A percentile compares a stretch with the other conserved stretches of the same genome.
Evolutionary conservation across 1,140 invertebrate genomes (phyloP).

Genomic region (Drosophila subpulchrella): DNA sequence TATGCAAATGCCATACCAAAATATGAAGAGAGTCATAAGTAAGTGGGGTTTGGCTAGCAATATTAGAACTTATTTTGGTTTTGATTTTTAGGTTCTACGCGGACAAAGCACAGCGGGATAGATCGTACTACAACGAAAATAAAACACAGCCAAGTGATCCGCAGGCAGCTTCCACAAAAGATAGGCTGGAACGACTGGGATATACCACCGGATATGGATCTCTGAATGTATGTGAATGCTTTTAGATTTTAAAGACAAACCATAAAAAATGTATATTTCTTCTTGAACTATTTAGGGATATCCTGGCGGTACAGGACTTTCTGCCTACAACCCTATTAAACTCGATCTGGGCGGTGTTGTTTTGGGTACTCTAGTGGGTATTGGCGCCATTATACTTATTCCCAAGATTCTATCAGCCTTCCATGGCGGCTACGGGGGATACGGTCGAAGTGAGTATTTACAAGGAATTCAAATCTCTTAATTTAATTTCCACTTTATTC

Average conservation of each 20-base stretch:
- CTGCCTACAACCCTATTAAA: constrained; percentile 89
- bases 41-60: constrained; percentile 5
- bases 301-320: constrained; percentile 85
- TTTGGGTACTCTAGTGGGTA: constrained; percentile 90
- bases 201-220: constrained; percentile 81
- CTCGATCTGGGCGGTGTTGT: constrained; percentile 92
- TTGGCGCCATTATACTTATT: constrained; percentile 91
- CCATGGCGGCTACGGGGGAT: constrained; percentile 88
- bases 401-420: constrained; percentile 91
- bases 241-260: background rate
- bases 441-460: constrained; percentile 88
- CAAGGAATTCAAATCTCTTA: background rate
- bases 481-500: background rate
- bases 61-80: background rate
- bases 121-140: constrained; percentile 69
- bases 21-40: constrained; percentile 72
- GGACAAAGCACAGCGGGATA: constrained; percentile 69
- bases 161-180: constrained; percentile 67
- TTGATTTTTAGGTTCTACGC: constrained; percentile 48
- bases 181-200: constrained; percentile 76
- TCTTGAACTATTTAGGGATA: constrained; percentile 51
- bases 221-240: constrained; percentile 59
- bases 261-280: background rate
- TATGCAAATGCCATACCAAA: constrained; percentile 59
- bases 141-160: constrained; percentile 64